These are phyloP conservation scores for Lerista edwardsae DNA, from an alignment of 2,797 vertebrate species.

Conservation along the genomic window DNA sequence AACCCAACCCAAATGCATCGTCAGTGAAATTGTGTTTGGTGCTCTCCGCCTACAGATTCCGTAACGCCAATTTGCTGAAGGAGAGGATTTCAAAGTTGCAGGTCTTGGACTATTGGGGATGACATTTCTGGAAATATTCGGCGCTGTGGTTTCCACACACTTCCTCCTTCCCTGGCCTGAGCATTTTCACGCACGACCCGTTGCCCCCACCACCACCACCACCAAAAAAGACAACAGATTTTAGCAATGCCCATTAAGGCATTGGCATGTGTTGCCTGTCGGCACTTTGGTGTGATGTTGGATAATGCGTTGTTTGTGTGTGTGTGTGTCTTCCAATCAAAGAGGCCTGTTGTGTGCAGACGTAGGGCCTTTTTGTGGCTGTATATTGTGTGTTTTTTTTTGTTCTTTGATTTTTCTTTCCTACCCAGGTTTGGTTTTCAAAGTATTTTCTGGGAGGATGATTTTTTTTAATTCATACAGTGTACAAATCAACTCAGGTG, in stretches of 20 bases:
- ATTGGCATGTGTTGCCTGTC: background rate
- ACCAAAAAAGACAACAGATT: background rate
- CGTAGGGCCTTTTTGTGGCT: background rate
- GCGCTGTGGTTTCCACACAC: too few species aligned
- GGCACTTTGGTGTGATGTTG: background rate
- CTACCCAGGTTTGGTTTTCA: background rate
- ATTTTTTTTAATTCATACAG: too few species aligned
- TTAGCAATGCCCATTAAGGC: background rate
- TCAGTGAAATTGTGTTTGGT: background rate
- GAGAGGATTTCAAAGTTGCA: background rate
- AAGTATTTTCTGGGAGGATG: too few species aligned
- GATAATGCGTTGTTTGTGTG: background rate
- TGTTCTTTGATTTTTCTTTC: background rate
- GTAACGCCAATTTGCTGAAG: too few species aligned
- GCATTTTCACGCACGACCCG: too few species aligned
- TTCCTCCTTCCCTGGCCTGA: too few species aligned
- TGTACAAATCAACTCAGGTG: too few species aligned
- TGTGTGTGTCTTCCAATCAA: background rate
- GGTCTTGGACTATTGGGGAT: too few species aligned
- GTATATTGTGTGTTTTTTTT: fast-evolving
- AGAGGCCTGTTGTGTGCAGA: background rate
- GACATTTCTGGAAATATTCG: background rate
- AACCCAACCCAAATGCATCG: background rate
- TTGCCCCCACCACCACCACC: too few species aligned
- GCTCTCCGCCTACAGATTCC: background rate